These are phyloP conservation scores for Trypoxylon attenuatum DNA, from an alignment of 2,888 invertebrate genomes.

Conservation along the genomic window DNA sequence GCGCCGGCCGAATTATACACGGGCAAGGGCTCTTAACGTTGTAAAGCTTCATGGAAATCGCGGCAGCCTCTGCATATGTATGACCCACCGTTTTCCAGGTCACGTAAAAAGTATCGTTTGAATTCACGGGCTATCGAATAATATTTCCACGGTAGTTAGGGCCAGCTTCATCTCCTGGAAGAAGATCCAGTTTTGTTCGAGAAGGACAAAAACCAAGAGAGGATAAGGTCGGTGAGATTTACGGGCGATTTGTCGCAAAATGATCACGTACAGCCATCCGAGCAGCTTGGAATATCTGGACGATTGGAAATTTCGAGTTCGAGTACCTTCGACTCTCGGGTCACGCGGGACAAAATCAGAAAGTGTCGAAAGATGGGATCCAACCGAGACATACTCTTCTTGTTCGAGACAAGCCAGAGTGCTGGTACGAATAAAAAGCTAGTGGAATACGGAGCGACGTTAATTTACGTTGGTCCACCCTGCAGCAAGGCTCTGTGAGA, in stretches of 20 bases:
- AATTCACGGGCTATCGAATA: slow-evolving; percentile 37
- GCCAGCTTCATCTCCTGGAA: slow-evolving; percentile 4
- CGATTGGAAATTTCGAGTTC: too few species aligned
- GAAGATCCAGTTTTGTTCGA: not conserved
- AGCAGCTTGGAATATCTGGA: too few species aligned
- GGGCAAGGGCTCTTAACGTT: slow-evolving; percentile 39
- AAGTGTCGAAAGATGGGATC: too few species aligned
- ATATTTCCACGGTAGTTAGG: slow-evolving; percentile 22
- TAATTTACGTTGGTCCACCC: slow-evolving; percentile 58
- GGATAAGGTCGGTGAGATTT: not conserved
- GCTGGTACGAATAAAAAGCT: slow-evolving; percentile 9
- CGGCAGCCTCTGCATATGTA: slow-evolving; percentile 46
- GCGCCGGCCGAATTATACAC: slow-evolving; percentile 45
- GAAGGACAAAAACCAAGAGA: not conserved
- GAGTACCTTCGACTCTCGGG: too few species aligned
- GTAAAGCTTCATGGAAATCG: slow-evolving; percentile 52
- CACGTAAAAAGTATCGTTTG: slow-evolving; percentile 41
- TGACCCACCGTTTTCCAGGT: slow-evolving; percentile 46
- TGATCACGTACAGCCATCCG: not conserved
- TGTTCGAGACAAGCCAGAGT: too few species aligned
- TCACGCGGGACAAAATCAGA: too few species aligned
- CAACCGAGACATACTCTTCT: too few species aligned
- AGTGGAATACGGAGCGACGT: slow-evolving; percentile 33
- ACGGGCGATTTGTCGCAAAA: not conserved
- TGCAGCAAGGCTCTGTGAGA: slow-evolving; percentile 55